Base-by-base conservation (phyloP, 1,140 invertebrate species). In the Orussus abietinus region DNA sequence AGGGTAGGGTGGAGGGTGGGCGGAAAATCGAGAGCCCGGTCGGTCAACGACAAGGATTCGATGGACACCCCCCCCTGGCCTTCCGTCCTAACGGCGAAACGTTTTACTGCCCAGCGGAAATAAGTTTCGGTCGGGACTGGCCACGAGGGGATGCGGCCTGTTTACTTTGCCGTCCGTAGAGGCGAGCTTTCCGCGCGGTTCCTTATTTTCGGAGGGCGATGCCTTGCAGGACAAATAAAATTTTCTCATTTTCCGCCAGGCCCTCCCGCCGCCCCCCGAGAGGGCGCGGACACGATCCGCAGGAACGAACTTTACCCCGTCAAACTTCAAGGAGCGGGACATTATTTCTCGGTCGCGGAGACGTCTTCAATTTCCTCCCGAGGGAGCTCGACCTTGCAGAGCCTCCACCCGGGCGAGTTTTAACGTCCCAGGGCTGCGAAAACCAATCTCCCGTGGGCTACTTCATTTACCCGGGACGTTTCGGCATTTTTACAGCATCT, bases 361-460 rank as follows among this genome's bases (percentile, higher is more conserved):
- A 59, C 57, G 55, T 65, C 57, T 70, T 70, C 65, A 67, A 70
- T 70, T 70, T 65, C 56, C 59, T 59, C 53, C 51, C n/a, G n/a
- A n/a, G n/a, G n/a, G n/a, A n/a, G n/a, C n/a, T n/a, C n/a, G n/a
- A n/a, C n/a, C n/a, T n/a, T n/a, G n/a, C n/a, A n/a, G n/a, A n/a
- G n/a, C n/a, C n/a, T n/a, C n/a, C n/a, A n/a, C n/a, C n/a, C n/a
- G 22, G 6, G 22, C 22, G 22, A 25, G 22, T 6, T n/a, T 25
- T 6, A 25, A 25, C 6, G 22, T n/a, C 22, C 22, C 22, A 25
- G n/a, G 22, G n/a, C 22, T 7, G 6, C 22, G 22, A n/a, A 25
- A 25, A n/a, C n/a, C n/a, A n/a, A n/a, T n/a, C n/a, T n/a, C n/a
- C n/a, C n/a, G n/a, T n/a, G n/a, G n/a, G n/a, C n/a, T n/a, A n/a